Conservation (phyloP, 2,113 vertebrate species). For the Tonatia bakeri region DNA sequence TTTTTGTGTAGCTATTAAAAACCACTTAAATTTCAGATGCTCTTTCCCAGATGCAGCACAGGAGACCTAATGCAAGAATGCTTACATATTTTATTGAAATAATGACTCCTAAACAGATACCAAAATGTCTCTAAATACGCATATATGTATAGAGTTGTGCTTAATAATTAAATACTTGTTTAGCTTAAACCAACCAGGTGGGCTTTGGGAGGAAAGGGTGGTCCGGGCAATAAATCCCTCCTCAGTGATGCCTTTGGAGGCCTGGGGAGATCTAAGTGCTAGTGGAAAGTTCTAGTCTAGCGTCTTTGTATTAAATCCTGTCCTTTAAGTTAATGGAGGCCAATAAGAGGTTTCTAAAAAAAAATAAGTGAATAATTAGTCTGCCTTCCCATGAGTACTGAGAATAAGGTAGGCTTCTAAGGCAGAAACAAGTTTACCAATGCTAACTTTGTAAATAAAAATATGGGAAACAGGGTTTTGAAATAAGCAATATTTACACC, state of each 20-base stretch:
- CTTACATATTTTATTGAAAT: background rate
- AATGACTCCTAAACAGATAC: background rate
- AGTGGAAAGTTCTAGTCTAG: background rate
- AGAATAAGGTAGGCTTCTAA: background rate
- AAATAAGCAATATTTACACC: background rate
- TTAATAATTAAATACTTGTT: background rate
- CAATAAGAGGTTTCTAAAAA: background rate
- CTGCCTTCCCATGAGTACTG: background rate
- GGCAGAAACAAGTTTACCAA: background rate
- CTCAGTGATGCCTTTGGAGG: background rate
- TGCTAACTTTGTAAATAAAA: background rate
- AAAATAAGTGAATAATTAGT: background rate
- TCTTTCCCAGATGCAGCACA: background rate
- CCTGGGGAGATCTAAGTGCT: background rate
- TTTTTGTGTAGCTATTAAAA: constrained; percentile 7
- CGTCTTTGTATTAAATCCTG: background rate
- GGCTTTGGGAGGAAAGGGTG: background rate
- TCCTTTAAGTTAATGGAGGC: background rate
- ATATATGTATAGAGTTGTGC: background rate
- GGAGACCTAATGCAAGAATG: background rate
- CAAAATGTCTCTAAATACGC: background rate
- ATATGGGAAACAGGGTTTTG: background rate
- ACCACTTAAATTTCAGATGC: background rate
- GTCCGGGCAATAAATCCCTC: background rate
- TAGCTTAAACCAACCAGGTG: background rate